Percentiles rank a stretch among this genome's conserved stretches.
phyloP scores from a whole-genome alignment of 1,140 invertebrate genomes.

The Brachionus manjavacas region DNA sequence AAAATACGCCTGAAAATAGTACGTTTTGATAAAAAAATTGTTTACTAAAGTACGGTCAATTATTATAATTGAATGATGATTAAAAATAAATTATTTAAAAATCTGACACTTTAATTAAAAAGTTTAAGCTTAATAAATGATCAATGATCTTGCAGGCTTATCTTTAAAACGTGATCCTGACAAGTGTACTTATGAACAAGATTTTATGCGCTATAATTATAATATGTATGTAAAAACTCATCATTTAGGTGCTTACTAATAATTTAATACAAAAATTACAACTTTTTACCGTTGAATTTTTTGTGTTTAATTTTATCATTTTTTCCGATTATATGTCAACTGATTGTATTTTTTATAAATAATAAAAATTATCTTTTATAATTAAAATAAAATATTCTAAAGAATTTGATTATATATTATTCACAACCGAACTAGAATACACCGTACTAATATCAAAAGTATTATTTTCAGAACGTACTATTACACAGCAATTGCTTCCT shows the following conservation, averaged over 20 bases:
- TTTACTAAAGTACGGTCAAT: not conserved
- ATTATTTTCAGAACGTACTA: not conserved
- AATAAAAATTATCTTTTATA: not conserved
- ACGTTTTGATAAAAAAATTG: not conserved
- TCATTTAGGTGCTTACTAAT: not conserved
- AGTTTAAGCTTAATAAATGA: not conserved
- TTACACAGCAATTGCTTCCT: too few relatives aligned
- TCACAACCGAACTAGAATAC: not conserved
- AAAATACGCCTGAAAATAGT: too few relatives aligned
- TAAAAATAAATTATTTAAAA: not conserved
- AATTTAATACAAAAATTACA: not conserved
- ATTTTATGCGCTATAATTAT: not conserved
- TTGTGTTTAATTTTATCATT: not conserved
- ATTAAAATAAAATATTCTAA: not conserved
- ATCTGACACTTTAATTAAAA: not conserved
- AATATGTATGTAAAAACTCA: not conserved
- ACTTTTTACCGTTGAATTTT: not conserved
- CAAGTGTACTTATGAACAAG: not conserved
- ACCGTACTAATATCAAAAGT: too few relatives aligned
- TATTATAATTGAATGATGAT: not conserved
- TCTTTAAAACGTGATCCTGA: not conserved
- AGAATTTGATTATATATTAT: not conserved
- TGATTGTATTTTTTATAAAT: not conserved
- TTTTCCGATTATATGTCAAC: not conserved
- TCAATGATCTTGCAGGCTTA: not conserved